Conservation (phyloP, 1,140 invertebrate genomes). For the Pantala flavescens region DNA sequence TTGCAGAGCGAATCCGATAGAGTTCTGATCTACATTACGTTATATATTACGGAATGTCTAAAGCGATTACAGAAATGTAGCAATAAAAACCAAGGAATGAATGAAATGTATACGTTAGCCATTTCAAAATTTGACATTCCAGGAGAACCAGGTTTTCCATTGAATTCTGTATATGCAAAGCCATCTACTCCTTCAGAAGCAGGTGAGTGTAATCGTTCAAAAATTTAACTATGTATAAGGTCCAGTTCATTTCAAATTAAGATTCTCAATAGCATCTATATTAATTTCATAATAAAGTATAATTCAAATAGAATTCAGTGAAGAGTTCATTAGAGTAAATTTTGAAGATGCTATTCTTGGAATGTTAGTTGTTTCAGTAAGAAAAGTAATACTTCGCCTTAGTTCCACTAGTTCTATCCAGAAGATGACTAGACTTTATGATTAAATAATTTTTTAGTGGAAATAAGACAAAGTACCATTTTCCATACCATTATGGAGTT, state of each 20-base stretch:
- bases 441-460: too few relatives aligned
- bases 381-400: too few relatives aligned
- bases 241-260: neutral
- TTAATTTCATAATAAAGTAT: neutral
- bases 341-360: too few relatives aligned
- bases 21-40: conserved; percentile 92
- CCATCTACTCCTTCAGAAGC: conserved; percentile 66
- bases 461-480: too few relatives aligned
- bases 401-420: too few relatives aligned
- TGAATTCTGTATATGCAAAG: conserved; percentile 93
- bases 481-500: too few relatives aligned
- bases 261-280: neutral
- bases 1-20: conserved; percentile 85
- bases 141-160: conserved; percentile 89
- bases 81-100: conserved; percentile 76
- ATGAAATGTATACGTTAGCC: conserved; percentile 94
- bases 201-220: conserved; percentile 40
- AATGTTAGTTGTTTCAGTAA: too few relatives aligned
- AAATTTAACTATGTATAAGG: too few relatives aligned
- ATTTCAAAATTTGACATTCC: conserved; percentile 95
- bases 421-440: too few relatives aligned
- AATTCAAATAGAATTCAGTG: too few relatives aligned
- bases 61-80: conserved; percentile 88
- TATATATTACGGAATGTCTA: conserved; percentile 98
- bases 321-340: too few relatives aligned